These are phyloP conservation scores for Apteryx mantelli DNA, from an alignment of 2,113 vertebrate genomes.

Conservation along the genomic window DNA sequence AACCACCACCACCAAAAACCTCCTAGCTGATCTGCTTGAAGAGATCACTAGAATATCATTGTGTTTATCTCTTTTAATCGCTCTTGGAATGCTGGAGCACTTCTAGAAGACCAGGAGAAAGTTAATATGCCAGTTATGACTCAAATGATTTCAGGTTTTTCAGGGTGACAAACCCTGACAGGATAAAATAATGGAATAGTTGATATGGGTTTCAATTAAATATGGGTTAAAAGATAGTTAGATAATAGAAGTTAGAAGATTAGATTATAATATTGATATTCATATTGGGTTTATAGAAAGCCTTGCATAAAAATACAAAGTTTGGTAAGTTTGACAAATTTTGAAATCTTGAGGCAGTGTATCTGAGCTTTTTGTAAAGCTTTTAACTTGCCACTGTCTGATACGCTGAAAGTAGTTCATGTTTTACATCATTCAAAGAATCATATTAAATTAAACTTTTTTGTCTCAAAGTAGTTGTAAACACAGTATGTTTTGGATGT, in stretches of 20 bases:
- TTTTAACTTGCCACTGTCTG: background rate
- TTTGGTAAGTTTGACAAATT: background rate
- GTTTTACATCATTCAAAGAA: background rate
- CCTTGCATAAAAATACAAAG: background rate
- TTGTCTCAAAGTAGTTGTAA: background rate
- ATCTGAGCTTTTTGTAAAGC: background rate
- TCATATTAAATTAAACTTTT: background rate
- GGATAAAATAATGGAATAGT: background rate
- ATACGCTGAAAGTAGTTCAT: background rate
- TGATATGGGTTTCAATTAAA: background rate
- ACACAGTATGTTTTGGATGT: background rate
- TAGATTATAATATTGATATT: background rate
- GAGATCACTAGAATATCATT: background rate
- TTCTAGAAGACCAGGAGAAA: background rate
- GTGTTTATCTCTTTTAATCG: background rate
- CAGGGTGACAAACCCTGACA: background rate
- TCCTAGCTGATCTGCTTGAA: too few relatives aligned
- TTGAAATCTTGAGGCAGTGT: background rate
- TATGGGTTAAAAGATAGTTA: background rate
- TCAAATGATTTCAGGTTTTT: background rate
- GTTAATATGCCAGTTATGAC: background rate
- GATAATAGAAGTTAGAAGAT: too few relatives aligned
- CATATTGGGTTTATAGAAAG: background rate
- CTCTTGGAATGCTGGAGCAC: background rate
- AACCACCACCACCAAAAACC: too few relatives aligned